Conservation (phyloP, 1,140 invertebrate species). For the Bombus affinis region DNA sequence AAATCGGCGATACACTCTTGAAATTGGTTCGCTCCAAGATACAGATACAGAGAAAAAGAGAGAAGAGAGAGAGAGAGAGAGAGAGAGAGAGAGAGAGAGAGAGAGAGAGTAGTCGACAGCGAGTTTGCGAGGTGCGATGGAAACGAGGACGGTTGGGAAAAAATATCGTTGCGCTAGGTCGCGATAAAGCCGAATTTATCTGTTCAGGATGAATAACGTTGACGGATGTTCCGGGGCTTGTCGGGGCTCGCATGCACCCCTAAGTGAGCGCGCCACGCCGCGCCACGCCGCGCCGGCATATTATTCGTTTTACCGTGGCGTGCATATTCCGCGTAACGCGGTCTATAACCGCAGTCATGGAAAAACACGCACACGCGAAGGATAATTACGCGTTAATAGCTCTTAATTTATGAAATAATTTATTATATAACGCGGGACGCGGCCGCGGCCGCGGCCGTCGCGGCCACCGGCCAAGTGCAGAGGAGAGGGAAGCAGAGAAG, state of each 20-base stretch:
- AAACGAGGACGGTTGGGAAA: neutral
- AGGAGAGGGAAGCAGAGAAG: neutral
- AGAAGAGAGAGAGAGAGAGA: no score
- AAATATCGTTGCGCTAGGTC: slow-evolving; percentile 5
- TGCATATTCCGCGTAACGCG: slow-evolving; percentile 64
- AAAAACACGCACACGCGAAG: slow-evolving; percentile 71
- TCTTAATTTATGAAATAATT: slow-evolving; percentile 76
- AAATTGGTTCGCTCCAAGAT: neutral
- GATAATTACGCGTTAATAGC: slow-evolving; percentile 74
- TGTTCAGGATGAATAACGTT: slow-evolving; percentile 49
- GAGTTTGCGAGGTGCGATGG: neutral
- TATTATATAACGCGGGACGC: slow-evolving; percentile 70
- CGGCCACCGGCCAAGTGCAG: neutral
- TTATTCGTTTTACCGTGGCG: slow-evolving; percentile 52
- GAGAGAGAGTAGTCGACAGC: neutral
- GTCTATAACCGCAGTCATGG: slow-evolving; percentile 69
- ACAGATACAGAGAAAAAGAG: neutral
- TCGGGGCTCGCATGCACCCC: slow-evolving; percentile 23
- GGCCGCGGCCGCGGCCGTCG: slow-evolving; percentile 39
- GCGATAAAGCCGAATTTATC: slow-evolving; percentile 51
- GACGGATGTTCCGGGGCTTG: slow-evolving; percentile 37
- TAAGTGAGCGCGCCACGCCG: slow-evolving; percentile 28
- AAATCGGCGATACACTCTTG: neutral
- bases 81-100: neutral
- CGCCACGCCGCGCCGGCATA: slow-evolving; percentile 19